Percentiles rank a stretch among this genome's conserved stretches.
These are phyloP conservation scores for Hemichromis elongatus DNA, from an alignment of 2,113 vertebrate species.

Conservation along the genomic window DNA sequence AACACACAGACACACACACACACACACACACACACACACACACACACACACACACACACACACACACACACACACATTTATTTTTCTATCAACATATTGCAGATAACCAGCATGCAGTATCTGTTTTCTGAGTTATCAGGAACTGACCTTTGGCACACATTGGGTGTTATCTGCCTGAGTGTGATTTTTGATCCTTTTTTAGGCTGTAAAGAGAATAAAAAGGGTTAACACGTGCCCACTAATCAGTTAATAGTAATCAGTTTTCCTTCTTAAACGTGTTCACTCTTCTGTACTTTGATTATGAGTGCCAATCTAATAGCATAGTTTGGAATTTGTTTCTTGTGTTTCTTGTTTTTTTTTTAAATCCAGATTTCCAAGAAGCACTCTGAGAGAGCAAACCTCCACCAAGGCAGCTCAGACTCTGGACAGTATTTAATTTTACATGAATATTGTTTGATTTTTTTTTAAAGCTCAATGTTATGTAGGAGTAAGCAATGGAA, in stretches of 20 bases:
- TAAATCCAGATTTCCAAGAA: background rate
- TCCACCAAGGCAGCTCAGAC: background rate
- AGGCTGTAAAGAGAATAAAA: background rate
- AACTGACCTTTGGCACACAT: background rate
- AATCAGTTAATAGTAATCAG: background rate
- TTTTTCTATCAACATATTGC: background rate
- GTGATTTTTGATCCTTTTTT: background rate
- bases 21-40: slow-evolving; percentile 2
- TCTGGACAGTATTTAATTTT: background rate
- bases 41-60: background rate
- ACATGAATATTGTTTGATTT: background rate
- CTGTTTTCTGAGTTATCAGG: slow-evolving; percentile 29
- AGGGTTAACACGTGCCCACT: background rate
- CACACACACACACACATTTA: background rate
- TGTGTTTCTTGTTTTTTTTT: too few relatives aligned
- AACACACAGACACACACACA: slow-evolving; percentile 37
- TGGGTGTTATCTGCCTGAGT: background rate
- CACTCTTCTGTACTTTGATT: background rate
- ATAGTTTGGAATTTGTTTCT: background rate
- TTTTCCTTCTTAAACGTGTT: background rate
- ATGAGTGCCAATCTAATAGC: background rate
- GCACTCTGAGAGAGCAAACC: background rate
- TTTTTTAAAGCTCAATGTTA: background rate
- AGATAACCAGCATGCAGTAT: background rate
- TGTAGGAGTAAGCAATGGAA: background rate